Evolutionary conservation across 2,888 invertebrate genomes (phyloP).

Genomic region (Netelia melanura): DNA sequence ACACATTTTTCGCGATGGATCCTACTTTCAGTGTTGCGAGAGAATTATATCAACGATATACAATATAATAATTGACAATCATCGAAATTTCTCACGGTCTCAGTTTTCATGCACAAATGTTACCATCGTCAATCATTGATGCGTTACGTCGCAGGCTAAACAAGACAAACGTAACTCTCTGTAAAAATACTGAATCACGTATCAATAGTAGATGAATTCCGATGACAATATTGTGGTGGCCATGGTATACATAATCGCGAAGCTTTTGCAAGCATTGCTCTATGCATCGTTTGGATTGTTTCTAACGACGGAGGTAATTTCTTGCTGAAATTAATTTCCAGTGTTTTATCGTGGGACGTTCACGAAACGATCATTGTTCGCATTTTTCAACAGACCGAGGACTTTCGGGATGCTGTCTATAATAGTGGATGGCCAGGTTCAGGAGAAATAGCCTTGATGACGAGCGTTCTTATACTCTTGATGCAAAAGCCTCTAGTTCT

Average conservation of each 20-base stretch:
- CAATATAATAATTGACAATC: background rate
- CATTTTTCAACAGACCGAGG: conserved; percentile 67
- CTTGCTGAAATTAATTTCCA: background rate
- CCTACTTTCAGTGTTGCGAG: no score
- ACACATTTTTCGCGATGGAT: no score
- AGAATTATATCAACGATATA: background rate
- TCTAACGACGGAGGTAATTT: conserved; percentile 50
- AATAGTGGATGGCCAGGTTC: conserved; percentile 71
- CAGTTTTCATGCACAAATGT: background rate
- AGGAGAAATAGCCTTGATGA: conserved; percentile 64
- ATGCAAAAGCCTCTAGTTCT: conserved; percentile 73
- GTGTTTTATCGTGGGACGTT: background rate
- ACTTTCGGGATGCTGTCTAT: conserved; percentile 72
- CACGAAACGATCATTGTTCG: conserved; percentile 5
- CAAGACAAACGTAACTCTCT: background rate
- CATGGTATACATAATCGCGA: conserved; percentile 48
- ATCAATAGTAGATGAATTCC: conserved; percentile 18
- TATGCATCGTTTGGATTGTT: conserved; percentile 64
- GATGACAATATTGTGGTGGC: conserved; percentile 10
- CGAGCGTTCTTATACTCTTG: conserved; percentile 69
- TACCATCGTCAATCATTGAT: background rate
- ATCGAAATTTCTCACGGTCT: conserved; percentile 3
- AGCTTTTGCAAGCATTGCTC: conserved; percentile 58
- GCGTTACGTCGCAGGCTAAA: background rate
- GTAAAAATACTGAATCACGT: background rate